Base-by-base conservation (phyloP, 2,888 invertebrate species). In the Seira musarum region DNA sequence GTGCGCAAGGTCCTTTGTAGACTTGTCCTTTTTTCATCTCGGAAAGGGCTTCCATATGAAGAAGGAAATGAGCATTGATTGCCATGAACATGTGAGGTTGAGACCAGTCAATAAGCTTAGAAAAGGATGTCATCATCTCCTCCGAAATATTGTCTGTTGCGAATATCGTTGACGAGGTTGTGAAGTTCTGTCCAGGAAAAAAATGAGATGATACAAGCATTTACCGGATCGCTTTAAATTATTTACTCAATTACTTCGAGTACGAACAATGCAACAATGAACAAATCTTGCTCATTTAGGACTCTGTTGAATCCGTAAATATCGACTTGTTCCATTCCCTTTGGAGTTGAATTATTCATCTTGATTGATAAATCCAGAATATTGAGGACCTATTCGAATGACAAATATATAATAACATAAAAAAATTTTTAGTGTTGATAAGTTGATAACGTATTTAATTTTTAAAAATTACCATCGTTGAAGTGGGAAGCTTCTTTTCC, bases 331-430 rank as follows among this genome's bases (percentile, higher is more conserved):
- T 8, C 30, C 2, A 30, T 30, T 15, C 46, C 21, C 17, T 76
- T 67, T 22, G 22, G 57, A 13, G 46, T 35, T 1, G 63, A 30
- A 21, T 64, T 63, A 2, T 68, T 76, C 21, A 60, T 61, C 19
- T 61, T 35, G 15, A 76, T 10, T 2, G 64, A 21, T 53, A 76
- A 22, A 25, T 69, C 60, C 30, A 69, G 24, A 17, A 76, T 69
- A 25, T 76, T 76, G 1, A 76, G 69, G 49, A 76, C 53, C 76
- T 76, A n/a, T n/a, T n/a, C n/a, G n/a, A 68, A 1, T 6, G 57
- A 57, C 57, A 57, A 19, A 5, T 5, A n/a, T 15, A 25, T 64
- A 1, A 24, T 64, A n/a, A 21, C 61, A 22, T 10, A 35, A 25
- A 46, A 65, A 17, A n/a, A 65, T n/a, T n/a, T n/a, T n/a, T n/a